Evolutionary conservation across 1,140 invertebrate species (phyloP).

Genomic region (Olivierus martensii): DNA sequence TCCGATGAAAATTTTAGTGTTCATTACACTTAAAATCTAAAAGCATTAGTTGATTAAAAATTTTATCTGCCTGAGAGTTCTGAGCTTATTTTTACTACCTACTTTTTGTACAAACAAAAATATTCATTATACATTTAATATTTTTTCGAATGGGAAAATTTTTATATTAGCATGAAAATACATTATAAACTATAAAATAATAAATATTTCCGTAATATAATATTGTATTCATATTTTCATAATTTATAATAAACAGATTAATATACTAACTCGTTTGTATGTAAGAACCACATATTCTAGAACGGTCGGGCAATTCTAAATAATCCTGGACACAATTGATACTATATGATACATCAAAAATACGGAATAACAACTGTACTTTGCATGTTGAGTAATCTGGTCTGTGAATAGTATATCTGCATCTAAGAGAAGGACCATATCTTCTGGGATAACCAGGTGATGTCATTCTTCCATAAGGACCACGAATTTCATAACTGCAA

Average conservation of each 20-base stretch:
- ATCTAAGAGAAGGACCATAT: constrained; percentile 18
- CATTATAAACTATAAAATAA: neutral
- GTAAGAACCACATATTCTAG: constrained; percentile 15
- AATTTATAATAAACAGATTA: too few species aligned
- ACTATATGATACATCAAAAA: constrained; percentile 21
- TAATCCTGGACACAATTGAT: constrained; percentile 12
- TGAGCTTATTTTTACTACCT: too few species aligned
- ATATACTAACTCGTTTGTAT: constrained; percentile 5
- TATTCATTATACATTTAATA: too few species aligned
- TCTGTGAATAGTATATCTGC: constrained; percentile 18
- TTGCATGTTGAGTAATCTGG: constrained; percentile 17
- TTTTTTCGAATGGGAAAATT: too few species aligned
- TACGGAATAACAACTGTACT: constrained; percentile 19
- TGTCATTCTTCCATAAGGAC: constrained; percentile 6
- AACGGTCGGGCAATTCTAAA: constrained; percentile 16
- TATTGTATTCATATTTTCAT: neutral
- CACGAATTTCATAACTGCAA: constrained; percentile 5
- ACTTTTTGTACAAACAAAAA: too few species aligned
- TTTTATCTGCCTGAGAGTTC: too few species aligned
- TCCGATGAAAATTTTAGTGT: too few species aligned
- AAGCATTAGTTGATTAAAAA: too few species aligned
- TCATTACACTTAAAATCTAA: too few species aligned
- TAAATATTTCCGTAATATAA: neutral
- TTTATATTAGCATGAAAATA: too few species aligned
- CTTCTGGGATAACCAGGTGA: constrained; percentile 19